Evolutionary conservation across 2,797 vertebrate genomes (phyloP).

Genomic region (Acridotheres tristis): DNA sequence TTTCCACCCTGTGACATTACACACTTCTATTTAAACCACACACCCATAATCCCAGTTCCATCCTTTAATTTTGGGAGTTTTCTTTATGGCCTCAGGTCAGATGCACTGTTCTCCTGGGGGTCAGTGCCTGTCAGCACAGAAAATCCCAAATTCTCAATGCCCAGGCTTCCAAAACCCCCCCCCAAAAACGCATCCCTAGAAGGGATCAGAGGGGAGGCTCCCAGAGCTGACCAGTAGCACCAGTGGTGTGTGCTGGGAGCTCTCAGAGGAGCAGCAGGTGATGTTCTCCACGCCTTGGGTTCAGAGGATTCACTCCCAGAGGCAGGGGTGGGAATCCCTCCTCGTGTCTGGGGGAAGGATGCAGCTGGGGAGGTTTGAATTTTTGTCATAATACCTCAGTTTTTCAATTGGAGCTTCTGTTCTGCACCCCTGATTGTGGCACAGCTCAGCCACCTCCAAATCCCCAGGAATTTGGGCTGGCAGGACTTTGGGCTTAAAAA

Average conservation of each 20-base stretch:
- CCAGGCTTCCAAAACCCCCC: too few relatives aligned
- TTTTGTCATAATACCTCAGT: accelerated
- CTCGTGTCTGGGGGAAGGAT: background rate
- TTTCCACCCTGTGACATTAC: too few relatives aligned
- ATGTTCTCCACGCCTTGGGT: accelerated
- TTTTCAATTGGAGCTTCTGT: background rate
- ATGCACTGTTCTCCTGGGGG: too few relatives aligned
- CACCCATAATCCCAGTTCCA: too few relatives aligned
- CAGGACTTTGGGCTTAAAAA: background rate
- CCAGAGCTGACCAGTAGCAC: background rate
- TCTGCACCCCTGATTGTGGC: accelerated
- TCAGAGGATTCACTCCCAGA: accelerated
- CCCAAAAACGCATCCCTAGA: background rate
- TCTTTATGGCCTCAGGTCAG: too few relatives aligned
- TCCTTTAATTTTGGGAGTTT: too few relatives aligned
- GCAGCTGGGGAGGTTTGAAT: background rate
- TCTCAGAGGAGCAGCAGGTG: accelerated
- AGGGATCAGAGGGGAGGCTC: accelerated
- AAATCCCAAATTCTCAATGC: too few relatives aligned
- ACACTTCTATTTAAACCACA: too few relatives aligned
- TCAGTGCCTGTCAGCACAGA: too few relatives aligned
- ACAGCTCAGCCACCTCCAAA: background rate
- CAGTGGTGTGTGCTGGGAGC: background rate
- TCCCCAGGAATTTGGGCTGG: background rate
- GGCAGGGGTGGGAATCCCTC: background rate